A percentile compares a stretch with the other conserved stretches of the same genome.
phyloP scores from a whole-genome alignment of 2,113 vertebrate species.

The Steatornis caripensis region DNA sequence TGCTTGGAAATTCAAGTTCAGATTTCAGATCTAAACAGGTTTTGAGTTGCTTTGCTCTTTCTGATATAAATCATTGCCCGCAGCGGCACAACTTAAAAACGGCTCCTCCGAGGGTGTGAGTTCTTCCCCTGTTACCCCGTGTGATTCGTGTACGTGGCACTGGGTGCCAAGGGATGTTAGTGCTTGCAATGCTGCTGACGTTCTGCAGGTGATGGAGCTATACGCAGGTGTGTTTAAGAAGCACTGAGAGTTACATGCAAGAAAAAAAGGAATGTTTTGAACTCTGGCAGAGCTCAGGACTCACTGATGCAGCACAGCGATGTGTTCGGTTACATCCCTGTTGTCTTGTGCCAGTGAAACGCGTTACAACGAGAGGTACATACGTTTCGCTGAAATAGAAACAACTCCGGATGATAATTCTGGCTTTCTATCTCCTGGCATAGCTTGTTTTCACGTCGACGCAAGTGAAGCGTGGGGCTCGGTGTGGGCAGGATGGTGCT shows the following conservation, averaged over 20 bases:
- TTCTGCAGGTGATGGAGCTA: neutral
- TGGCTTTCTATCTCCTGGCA: neutral
- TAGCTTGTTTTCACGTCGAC: neutral
- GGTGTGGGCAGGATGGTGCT: neutral
- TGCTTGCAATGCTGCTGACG: neutral
- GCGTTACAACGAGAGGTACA: neutral
- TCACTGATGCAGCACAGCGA: neutral
- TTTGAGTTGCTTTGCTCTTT: neutral
- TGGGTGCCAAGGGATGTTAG: neutral
- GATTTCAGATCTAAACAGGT: neutral
- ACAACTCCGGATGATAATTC: neutral
- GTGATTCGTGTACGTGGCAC: neutral
- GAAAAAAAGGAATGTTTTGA: neutral
- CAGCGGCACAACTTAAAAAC: neutral
- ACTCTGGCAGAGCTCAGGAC: neutral
- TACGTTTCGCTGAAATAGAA: neutral
- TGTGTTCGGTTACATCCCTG: neutral
- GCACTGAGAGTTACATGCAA: neutral
- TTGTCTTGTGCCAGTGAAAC: neutral
- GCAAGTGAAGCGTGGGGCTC: neutral
- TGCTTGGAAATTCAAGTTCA: neutral
- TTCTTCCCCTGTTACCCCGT: neutral
- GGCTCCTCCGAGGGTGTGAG: neutral
- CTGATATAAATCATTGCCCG: neutral
- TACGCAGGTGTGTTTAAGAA: neutral